Conservation (phyloP, 1,140 invertebrate genomes). For the Lanistes nyassanus region DNA sequence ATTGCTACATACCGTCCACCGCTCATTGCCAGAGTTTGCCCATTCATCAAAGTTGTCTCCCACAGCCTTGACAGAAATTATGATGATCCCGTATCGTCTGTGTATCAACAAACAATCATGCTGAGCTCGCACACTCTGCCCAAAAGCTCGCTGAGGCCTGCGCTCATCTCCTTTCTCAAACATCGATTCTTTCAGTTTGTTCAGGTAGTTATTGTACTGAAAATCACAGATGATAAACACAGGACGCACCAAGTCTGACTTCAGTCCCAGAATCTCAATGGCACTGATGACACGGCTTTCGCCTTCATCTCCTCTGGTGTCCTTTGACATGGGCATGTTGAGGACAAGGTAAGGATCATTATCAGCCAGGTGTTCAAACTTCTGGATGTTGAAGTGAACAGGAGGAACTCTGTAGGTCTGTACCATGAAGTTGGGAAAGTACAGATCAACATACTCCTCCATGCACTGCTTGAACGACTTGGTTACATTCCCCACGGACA, state of each 20-base stretch:
- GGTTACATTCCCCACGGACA: constrained; percentile 30
- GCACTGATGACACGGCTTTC: constrained; percentile 36
- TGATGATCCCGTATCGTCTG: constrained; percentile 29
- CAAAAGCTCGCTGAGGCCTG: constrained; percentile 30
- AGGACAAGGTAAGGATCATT: constrained; percentile 2
- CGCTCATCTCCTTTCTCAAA: constrained; percentile 29
- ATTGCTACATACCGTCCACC: constrained; percentile 8
- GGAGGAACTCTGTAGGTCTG: constrained; percentile 33
- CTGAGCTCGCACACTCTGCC: constrained; percentile 33
- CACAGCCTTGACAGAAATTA: constrained; percentile 34
- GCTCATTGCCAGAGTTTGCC: constrained; percentile 17
- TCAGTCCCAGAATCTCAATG: constrained; percentile 26
- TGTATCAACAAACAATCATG: constrained; percentile 36
- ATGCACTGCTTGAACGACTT: constrained; percentile 29
- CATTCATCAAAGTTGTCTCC: constrained; percentile 34
- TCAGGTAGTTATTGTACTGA: constrained; percentile 39
- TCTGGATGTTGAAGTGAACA: constrained; percentile 38
- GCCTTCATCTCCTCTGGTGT: constrained; percentile 33
- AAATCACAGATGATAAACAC: constrained; percentile 38
- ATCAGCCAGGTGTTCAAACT: not conserved
- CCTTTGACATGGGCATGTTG: constrained; percentile 30
- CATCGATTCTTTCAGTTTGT: constrained; percentile 36
- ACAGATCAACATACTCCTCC: constrained; percentile 30
- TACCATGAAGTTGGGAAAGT: constrained; percentile 24
- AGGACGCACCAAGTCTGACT: not conserved